Conservation (phyloP, 2,797 vertebrate species). For the Microhierax caerulescens region DNA sequence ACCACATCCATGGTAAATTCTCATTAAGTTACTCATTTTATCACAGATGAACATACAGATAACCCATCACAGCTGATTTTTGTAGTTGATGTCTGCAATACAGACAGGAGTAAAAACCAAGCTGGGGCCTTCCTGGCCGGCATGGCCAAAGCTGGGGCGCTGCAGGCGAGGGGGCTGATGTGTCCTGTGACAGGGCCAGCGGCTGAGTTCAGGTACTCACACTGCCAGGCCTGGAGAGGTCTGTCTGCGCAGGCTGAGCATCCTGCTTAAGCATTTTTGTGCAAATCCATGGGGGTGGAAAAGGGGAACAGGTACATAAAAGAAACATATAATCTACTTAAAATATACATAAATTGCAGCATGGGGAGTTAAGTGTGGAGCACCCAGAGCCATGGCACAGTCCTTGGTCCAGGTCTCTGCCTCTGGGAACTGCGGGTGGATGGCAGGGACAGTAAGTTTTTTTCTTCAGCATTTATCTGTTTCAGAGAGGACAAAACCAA, state of each 20-base stretch:
- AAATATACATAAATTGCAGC: background rate
- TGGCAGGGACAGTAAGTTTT: background rate
- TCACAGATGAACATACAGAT: background rate
- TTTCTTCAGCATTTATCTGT: background rate
- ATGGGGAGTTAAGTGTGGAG: background rate
- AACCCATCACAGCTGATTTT: background rate
- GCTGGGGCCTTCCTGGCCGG: background rate
- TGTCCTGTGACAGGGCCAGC: background rate
- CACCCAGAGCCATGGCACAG: accelerated
- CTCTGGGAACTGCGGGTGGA: background rate
- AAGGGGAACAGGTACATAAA: background rate
- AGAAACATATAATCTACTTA: background rate
- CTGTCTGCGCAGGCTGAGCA: background rate
- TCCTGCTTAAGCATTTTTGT: background rate
- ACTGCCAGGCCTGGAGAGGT: background rate
- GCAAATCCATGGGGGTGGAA: accelerated
- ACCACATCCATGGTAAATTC: background rate
- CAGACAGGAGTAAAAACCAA: background rate
- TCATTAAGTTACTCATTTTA: background rate
- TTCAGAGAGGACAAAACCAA: background rate
- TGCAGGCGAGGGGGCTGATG: background rate
- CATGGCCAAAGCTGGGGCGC: accelerated
- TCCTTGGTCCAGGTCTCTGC: background rate
- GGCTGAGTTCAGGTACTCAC: background rate
- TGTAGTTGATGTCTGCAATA: background rate